Evolutionary conservation across 1,140 invertebrate species (phyloP).

Genomic region (Trichonephila clavata): DNA sequence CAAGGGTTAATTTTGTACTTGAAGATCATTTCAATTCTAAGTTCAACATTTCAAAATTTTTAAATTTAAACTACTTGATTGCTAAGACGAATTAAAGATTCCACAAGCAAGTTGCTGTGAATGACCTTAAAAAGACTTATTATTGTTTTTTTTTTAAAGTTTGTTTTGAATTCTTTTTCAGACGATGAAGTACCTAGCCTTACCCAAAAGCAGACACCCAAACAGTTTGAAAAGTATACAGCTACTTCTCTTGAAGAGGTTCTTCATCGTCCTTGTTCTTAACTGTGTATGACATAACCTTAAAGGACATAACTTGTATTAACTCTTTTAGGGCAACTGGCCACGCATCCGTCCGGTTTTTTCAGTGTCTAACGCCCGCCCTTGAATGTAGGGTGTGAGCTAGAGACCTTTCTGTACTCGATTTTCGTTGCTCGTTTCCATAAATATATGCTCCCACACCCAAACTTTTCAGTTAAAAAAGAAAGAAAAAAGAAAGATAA

Average conservation of each 20-base stretch:
- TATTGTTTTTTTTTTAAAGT: too few species aligned
- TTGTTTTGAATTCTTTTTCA: too few species aligned
- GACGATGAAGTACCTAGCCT: too few species aligned
- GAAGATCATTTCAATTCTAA: too few species aligned
- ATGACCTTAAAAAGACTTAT: too few species aligned
- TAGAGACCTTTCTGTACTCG: slow-evolving; percentile 20
- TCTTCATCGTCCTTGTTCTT: neutral
- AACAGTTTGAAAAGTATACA: neutral
- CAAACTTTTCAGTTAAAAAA: neutral
- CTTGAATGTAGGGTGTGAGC: slow-evolving; percentile 48
- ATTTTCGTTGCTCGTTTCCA: slow-evolving; percentile 40
- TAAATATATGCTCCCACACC: slow-evolving; percentile 60
- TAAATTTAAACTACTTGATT: too few species aligned
- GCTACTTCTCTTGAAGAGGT: neutral
- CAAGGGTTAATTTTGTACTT: too few species aligned
- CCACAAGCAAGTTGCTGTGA: too few species aligned
- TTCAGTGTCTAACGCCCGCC: slow-evolving; percentile 18
- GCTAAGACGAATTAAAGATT: too few species aligned
- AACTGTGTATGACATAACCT: slow-evolving; percentile 8
- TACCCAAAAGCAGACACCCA: neutral
- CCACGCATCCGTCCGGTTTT: slow-evolving; percentile 6
- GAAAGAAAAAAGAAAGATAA: neutral
- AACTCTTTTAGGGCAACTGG: slow-evolving; percentile 23
- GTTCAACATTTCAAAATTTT: too few species aligned
- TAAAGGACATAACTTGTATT: neutral